Evolutionary conservation across 2,113 vertebrate genomes (phyloP), one percentile per base, ranked within the genome.

Genomic region (Collichthys lucidus): DNA sequence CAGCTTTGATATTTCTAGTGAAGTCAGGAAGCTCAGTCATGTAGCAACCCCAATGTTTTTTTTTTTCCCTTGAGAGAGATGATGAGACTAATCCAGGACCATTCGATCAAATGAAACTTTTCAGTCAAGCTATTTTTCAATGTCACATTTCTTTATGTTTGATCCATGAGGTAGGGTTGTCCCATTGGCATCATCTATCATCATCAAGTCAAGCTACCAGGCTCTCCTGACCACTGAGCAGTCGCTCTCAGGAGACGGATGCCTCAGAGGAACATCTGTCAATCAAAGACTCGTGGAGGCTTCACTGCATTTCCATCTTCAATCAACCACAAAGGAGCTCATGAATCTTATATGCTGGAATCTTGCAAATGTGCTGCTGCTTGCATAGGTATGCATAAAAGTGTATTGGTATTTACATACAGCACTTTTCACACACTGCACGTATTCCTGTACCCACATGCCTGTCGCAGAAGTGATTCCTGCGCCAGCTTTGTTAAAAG

Each of bases 71-170:
- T 9, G 63, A 77, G 71, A 72, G 82, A 66, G 78, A 91, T 91
- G 85, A 93, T 88, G 84, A 89, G 76, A 77, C 77, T 83, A 89
- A 94, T 94, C 83, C 85, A 79, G 64, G 83, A 83, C 57, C 84
- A 84, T 91, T 94, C 75, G 73, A 91, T 91, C 91, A 91, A 92
- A 91, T 88, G 44, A 88, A 89, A 90, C 81, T 50, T 89, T 86
- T 89, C 80, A 82, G 85, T 90, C 84, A 74, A 74, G 88, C 86
- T 73, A 91, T 95, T 93, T 91, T 85, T 94, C 94, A 92, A 26
- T 90, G 94, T 93, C 92, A 94, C 87, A 89, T 92, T 91, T 89
- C 91, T 92, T 93, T 89, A 90, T 80, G 74, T 93, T 90, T 92
- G 93, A 94, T 94, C 88, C 86, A 85, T 29, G 85, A 77, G 84